Percentiles rank a stretch among this genome's conserved stretches.
Conservation (phyloP, 2,113 vertebrate genomes). For the Callocephalon fimbriatum region DNA sequence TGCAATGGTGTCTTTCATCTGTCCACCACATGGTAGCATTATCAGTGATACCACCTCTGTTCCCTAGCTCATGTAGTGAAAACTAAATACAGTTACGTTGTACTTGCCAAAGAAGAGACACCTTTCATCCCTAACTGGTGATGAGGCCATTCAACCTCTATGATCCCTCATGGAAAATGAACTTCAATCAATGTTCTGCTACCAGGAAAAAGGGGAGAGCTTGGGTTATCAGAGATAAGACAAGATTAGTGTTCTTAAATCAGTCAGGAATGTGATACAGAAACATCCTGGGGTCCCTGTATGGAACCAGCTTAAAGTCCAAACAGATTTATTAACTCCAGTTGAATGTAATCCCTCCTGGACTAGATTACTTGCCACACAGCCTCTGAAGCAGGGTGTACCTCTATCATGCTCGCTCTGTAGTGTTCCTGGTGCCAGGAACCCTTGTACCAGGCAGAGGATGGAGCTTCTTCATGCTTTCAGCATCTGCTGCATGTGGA, state of each 20-base stretch:
- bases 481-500: fast-evolving
- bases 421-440: not conserved
- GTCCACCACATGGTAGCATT: not conserved
- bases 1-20: not conserved
- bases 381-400: not conserved
- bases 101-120: not conserved
- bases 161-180: not conserved
- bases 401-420: fast-evolving
- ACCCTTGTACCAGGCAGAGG: not conserved
- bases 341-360: not conserved
- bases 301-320: not conserved
- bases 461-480: not conserved
- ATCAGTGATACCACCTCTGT: not conserved
- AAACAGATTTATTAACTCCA: not conserved
- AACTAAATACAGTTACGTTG: not conserved
- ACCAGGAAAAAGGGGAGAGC: not conserved
- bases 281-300: not conserved
- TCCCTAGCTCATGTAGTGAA: not conserved
- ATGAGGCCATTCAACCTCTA: not conserved
- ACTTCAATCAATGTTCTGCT: not conserved
- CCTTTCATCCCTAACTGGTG: not conserved
- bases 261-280: not conserved
- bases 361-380: not conserved
- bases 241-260: not conserved
- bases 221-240: not conserved